Evolutionary conservation across 2,888 invertebrate genomes (phyloP), one percentile per base, ranked within the genome.

Genomic region (Pogonocherus hispidulus): DNA sequence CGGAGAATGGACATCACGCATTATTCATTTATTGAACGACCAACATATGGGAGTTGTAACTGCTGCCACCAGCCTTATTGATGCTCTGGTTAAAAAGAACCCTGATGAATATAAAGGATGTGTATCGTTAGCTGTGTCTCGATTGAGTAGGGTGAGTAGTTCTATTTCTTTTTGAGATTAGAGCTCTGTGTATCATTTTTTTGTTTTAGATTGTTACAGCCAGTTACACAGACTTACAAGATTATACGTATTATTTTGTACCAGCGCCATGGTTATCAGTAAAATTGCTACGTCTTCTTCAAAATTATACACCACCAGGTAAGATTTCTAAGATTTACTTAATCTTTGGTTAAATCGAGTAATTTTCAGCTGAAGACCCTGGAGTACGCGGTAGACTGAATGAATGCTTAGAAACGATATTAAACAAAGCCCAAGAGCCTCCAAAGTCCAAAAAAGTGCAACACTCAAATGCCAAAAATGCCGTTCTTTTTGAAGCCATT

Each of bases 201-300:
- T 49, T 65, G 64, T 87, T 87, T 62, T 84, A 94, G 92, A 99
- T 99, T 88, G 98, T 99, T 5, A 99, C 99, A 63, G 96, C 99
- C 54, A 98, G 98, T 82, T 99, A 99, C 84, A 99, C 98, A 77
- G 99, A 99, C 87, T 90, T 99, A 75, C 99, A 99, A 88, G 99
- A 99, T 87, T 99, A 99, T 85, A 99, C 99, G 2, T 99, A 99
- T 86, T 99, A 99, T 86, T 99, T 99, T 89, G 99, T 99, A 71
- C 99, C 99, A 77, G 99, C 99, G n/a, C 99, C 99, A 14, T 99
- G 99, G 99, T 90, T 99, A 35, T 99, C 98, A 67, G 98, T 99
- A 16, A 99, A 99, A 87, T 88, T 99, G 66, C 88, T 99, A 72
- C 91, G 99, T 79, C 89, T 99, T 70, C 88, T 99, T 75, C 99